Percentiles rank a stretch among this genome's conserved stretches.
Evolutionary conservation across 2,113 vertebrate species (phyloP).

Genomic region (Ornithorhynchus anatinus): DNA sequence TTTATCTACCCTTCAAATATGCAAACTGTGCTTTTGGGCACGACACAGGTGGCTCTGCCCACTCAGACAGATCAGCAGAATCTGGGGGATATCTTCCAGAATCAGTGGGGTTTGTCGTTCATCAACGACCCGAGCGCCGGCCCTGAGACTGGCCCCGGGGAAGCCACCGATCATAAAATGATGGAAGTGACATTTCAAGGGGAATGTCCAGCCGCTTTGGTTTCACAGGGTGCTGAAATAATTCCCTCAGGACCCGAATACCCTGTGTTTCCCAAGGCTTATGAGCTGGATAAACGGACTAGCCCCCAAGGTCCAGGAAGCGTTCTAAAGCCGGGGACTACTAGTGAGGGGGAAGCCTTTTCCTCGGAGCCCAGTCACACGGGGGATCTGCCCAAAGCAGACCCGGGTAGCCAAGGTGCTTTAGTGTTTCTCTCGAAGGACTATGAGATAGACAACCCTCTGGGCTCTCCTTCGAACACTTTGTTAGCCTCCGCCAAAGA

Average conservation of each 20-base stretch:
- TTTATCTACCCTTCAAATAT: constrained; percentile 98
- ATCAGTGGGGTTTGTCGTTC: constrained; percentile 99
- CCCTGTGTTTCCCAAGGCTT: constrained; percentile 83
- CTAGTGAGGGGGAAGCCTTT: constrained; percentile 75
- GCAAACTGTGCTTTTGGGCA: constrained; percentile 91
- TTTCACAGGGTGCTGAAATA: constrained; percentile 79
- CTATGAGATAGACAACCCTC: constrained; percentile 81
- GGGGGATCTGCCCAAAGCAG: constrained; percentile 79
- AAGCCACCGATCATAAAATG: constrained; percentile 74
- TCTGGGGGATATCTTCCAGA: constrained; percentile 98
- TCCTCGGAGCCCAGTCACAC: constrained; percentile 77
- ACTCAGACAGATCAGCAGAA: constrained; percentile 92
- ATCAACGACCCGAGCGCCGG: constrained; percentile 94
- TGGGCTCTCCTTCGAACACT: constrained; percentile 84
- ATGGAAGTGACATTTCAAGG: constrained; percentile 85
- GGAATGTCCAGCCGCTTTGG: constrained; percentile 77
- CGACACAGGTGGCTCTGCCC: constrained; percentile 85
- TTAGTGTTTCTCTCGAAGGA: constrained; percentile 86
- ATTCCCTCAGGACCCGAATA: constrained; percentile 81
- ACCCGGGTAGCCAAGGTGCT: constrained; percentile 79
- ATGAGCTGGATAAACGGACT: constrained; percentile 92
- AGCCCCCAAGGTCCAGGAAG: constrained; percentile 79
- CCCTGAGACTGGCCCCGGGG: constrained; percentile 77
- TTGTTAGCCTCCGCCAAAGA: constrained; percentile 87
- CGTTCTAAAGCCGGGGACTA: constrained; percentile 74